These are phyloP conservation scores for Xylota sylvarum DNA, from an alignment of 2,888 invertebrate species.

Conservation along the genomic window DNA sequence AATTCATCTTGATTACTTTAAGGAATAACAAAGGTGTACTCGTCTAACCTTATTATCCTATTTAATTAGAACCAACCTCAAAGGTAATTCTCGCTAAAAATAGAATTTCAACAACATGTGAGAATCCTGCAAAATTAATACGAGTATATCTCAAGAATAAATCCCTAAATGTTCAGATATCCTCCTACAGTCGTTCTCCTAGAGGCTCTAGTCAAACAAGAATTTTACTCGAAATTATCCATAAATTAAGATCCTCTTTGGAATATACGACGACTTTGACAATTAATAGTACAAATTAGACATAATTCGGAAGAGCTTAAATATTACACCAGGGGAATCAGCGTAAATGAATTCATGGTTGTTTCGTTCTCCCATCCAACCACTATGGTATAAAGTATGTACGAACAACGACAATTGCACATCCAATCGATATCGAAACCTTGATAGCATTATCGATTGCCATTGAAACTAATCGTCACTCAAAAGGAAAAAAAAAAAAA, in stretches of 20 bases:
- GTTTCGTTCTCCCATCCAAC: not conserved
- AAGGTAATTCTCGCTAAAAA: not conserved
- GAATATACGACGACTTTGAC: not conserved
- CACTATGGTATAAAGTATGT: not conserved
- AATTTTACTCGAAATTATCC: not conserved
- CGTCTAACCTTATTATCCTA: not conserved
- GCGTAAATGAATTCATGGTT: not conserved
- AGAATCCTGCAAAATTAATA: not conserved
- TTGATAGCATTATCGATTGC: slow-evolving; percentile 9
- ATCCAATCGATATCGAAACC: not conserved
- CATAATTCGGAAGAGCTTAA: not conserved
- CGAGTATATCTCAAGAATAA: not conserved
- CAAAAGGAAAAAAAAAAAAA: not conserved
- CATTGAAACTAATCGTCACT: slow-evolving; percentile 5
- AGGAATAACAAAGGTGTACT: not conserved
- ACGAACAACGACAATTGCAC: not conserved
- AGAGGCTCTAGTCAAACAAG: not conserved
- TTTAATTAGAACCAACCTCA: not conserved
- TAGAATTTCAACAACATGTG: not conserved
- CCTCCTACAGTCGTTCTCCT: not conserved
- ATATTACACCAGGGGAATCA: not conserved
- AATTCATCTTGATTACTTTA: not conserved
- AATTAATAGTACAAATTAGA: not conserved
- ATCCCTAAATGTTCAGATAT: too few species aligned
- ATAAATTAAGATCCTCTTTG: not conserved